Evolutionary conservation across 2,113 vertebrate species (phyloP), one percentile per base, ranked within the genome.

Genomic region (Neotragus pygmaeus): DNA sequence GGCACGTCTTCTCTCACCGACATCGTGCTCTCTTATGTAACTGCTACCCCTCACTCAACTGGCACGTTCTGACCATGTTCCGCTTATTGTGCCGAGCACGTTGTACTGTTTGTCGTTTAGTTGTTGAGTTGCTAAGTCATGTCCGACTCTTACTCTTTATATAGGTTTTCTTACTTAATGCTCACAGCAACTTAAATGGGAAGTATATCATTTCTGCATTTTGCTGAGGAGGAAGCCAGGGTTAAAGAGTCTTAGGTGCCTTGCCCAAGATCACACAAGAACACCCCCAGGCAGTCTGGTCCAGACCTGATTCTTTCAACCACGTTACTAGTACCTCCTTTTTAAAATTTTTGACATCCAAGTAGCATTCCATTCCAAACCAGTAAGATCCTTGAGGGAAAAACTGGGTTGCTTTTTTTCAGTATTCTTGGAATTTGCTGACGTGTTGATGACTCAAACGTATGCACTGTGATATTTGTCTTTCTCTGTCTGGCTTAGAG

Each of bases 1-100:
- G 39, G 19, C 33, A 27, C 21, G 0, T 82, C 30, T 55, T 47
- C 55, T 81, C 64, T 90, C 7, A 3, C 30, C n/a, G 51, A 15
- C 0, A 0, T 36, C 39, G 9, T 27, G 8, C 39, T 21, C 33
- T 33, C 3, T n/a, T 21, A 25, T 0, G 3, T 8, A 21, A 1
- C 5, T 7, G 7, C 49, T 4, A 0, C 11, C 25, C 4, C 53
- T 70, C 28, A 5, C 25, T 80, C 33, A 2, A 30, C 4, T 15
- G 5, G 2, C 25, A 14, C 39, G 1, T 30, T 49, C 70, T 58
- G 30, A 27, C 36, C 16, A 0, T 5, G 15, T 43, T 15, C 21
- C 16, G 1, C 30, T 51, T 17, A 12, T 10, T 75, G 36, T 15
- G 58, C 58, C 5, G 25, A 36, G 23, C 12, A 1, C 16, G 62